Percentiles rank a stretch among this genome's conserved stretches.
Evolutionary conservation across 2,888 invertebrate species (phyloP).

Genomic region (Catocala fraxini): DNA sequence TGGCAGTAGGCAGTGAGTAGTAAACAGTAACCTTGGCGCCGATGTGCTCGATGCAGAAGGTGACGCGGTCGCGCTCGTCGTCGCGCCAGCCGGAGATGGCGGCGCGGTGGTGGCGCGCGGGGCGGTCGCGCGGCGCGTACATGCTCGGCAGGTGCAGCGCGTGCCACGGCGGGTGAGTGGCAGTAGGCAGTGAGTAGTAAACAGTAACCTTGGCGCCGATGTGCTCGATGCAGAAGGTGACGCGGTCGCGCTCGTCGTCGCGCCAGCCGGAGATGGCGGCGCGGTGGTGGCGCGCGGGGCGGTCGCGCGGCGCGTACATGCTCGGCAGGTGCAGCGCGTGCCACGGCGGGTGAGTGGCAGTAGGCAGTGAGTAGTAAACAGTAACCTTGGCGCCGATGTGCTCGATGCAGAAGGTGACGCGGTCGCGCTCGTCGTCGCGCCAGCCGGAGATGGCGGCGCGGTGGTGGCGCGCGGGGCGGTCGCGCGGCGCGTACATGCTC

Average conservation of each 20-base stretch:
- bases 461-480: slow-evolving; percentile 92
- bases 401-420: slow-evolving; percentile 94
- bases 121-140: slow-evolving; percentile 90
- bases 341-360: slow-evolving; percentile 90
- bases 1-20: not conserved
- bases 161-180: slow-evolving; percentile 92
- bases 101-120: slow-evolving; percentile 92
- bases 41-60: slow-evolving; percentile 94
- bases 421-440: slow-evolving; percentile 93
- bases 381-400: slow-evolving; percentile 94
- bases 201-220: slow-evolving; percentile 93
- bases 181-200: not conserved
- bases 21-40: slow-evolving; percentile 91
- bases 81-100: slow-evolving; percentile 96
- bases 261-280: slow-evolving; percentile 96
- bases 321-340: slow-evolving; percentile 97
- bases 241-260: slow-evolving; percentile 93
- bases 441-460: slow-evolving; percentile 96
- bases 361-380: not conserved
- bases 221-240: slow-evolving; percentile 94
- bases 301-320: slow-evolving; percentile 89
- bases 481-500: slow-evolving; percentile 89
- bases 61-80: slow-evolving; percentile 94
- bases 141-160: slow-evolving; percentile 96
- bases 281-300: slow-evolving; percentile 92